Evolutionary conservation across 1,140 invertebrate genomes (phyloP).

Genomic region (Triops cancriformis): DNA sequence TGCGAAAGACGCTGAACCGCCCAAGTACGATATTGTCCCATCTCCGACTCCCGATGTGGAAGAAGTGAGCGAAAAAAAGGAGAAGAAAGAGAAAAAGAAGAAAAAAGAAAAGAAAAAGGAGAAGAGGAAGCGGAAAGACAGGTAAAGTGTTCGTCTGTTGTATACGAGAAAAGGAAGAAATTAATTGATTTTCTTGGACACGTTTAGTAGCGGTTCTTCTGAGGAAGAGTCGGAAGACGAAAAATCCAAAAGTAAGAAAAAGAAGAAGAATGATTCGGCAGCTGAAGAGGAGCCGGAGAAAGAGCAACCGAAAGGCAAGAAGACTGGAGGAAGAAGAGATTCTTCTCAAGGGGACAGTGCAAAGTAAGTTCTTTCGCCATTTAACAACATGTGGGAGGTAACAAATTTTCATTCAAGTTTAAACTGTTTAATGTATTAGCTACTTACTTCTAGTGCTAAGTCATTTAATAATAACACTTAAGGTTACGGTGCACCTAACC

Average conservation of each 20-base stretch:
- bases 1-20: constrained; percentile 20
- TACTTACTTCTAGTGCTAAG: too few relatives aligned
- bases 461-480: too few relatives aligned
- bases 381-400: too few relatives aligned
- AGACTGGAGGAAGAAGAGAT: neutral
- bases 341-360: neutral
- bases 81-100: constrained; percentile 22
- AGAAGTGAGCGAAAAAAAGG: constrained; percentile 27
- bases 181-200: constrained; percentile 26
- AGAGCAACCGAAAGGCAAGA: neutral
- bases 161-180: neutral
- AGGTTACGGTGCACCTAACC: too few relatives aligned
- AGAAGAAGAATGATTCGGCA: constrained; percentile 33
- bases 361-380: neutral
- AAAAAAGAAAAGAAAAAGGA: constrained; percentile 26
- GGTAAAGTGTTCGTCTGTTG: neutral
- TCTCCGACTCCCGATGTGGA: constrained; percentile 22
- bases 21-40: constrained; percentile 16
- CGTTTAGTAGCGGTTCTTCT: constrained; percentile 11
- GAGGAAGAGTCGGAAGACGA: constrained; percentile 31
- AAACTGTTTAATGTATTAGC: too few relatives aligned
- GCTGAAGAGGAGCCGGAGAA: neutral
- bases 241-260: constrained; percentile 35
- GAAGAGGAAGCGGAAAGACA: constrained; percentile 21
- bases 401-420: too few relatives aligned